Percentiles rank a stretch among this genome's conserved stretches.
These are phyloP conservation scores for Saccostrea glomerata DNA, from an alignment of 1,140 invertebrate genomes.

Conservation along the genomic window DNA sequence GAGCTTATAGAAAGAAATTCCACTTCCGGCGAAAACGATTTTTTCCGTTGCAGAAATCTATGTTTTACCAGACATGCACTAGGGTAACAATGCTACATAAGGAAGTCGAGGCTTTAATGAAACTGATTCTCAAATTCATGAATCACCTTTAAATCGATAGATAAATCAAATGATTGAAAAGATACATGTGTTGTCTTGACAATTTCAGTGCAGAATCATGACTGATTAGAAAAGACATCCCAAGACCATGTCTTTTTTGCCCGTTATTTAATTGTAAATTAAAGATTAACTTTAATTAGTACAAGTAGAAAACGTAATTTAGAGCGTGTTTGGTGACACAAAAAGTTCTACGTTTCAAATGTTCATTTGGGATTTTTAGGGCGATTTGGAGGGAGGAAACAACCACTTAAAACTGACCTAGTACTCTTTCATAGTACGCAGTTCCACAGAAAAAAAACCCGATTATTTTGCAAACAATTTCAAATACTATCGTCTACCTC, in stretches of 20 bases:
- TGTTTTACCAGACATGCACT: conserved; percentile 22
- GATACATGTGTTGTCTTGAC: conserved; percentile 2
- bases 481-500: too few relatives aligned
- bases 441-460: too few relatives aligned
- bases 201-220: conserved; percentile 1
- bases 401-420: too few relatives aligned
- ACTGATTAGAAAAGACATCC: neutral
- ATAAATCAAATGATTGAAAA: conserved; percentile 23
- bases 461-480: too few relatives aligned
- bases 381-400: too few relatives aligned
- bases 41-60: neutral
- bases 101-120: conserved; percentile 17
- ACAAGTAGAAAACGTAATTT: too few relatives aligned
- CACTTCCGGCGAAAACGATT: conserved; percentile 6
- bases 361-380: too few relatives aligned
- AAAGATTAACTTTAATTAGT: too few relatives aligned
- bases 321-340: too few relatives aligned
- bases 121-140: neutral
- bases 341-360: too few relatives aligned
- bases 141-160: conserved; percentile 22
- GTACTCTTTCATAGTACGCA: too few relatives aligned
- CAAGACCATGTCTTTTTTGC: neutral
- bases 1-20: conserved; percentile 10
- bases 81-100: neutral
- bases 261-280: too few relatives aligned